Evolutionary conservation across 2,888 invertebrate species (phyloP), one percentile per base, ranked within the genome.

Genomic region (Prosopocoilus inquinatus): DNA sequence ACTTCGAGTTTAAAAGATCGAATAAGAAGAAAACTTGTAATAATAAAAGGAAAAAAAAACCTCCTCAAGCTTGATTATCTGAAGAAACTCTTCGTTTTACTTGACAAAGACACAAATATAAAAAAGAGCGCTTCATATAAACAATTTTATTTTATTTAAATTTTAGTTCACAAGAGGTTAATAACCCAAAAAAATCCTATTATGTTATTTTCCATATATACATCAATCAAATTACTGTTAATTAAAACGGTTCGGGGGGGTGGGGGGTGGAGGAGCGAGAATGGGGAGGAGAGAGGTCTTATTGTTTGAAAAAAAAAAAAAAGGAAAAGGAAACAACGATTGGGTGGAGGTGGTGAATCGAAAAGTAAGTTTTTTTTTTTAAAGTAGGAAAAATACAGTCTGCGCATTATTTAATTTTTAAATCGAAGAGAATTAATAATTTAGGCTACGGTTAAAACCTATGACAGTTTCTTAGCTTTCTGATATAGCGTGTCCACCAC

Each of bases 401-500:
- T 70, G 67, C 66, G 7, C 20, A 55, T 67, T 60, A 55, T 43
- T 60, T 55, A 57, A 57, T n/a, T n/a, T n/a, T n/a, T 59, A 57
- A 54, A 45, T 28, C 5, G 20, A 28, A 28, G 20, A 28, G 20
- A 28, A 28, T 28, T 28, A 55, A 50, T 50, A 52, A 58, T 58
- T 61, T 60, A 59, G 46, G 57, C 56, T 56, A 57, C 49, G 16
- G 38, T 59, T 63, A 60, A 50, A 54, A 69, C 73, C 81, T 90
- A 96, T 80, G 95, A 94, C 65, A 99, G 85, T 80, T 97, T 97
- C 83, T 98, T 97, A 65, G 98, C 97, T 82, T 97, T 97, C 84
- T 96, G 95, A 82, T 98, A 99, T 68, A 99, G 86, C 50, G 97
- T 95, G 80, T 99, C 99, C 68, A 99, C 97, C 72, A 99, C 99